phyloP scores from a whole-genome alignment of 2,113 vertebrate species.

The Ailurus styani region DNA sequence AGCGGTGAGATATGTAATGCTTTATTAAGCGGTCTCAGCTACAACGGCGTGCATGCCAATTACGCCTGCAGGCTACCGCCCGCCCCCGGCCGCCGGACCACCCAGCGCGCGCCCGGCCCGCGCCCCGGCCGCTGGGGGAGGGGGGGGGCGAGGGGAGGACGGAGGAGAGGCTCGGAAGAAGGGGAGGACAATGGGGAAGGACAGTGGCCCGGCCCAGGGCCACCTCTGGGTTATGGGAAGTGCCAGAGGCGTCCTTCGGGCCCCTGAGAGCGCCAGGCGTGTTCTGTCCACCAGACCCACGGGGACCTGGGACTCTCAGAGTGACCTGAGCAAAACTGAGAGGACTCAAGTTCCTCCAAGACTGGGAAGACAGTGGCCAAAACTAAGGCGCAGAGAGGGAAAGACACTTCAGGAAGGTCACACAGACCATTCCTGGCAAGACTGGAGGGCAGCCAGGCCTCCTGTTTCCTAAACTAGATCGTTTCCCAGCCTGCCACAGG shows the following conservation, averaged over 20 bases:
- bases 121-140: not conserved
- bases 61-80: conserved; percentile 93
- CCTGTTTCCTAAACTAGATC: not conserved
- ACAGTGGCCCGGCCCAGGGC: not conserved
- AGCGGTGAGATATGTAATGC: conserved; percentile 95
- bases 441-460: not conserved
- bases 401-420: not conserved
- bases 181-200: not conserved
- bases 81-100: conserved; percentile 95
- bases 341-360: not conserved
- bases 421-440: not conserved
- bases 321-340: not conserved
- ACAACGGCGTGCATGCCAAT: conserved; percentile 90
- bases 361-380: not conserved
- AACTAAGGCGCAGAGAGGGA: conserved; percentile 3
- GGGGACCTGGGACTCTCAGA: not conserved
- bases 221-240: not conserved
- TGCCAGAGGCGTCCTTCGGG: not conserved
- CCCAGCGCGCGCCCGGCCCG: conserved; percentile 87
- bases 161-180: not conserved
- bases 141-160: not conserved
- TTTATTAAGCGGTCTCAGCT: conserved; percentile 98
- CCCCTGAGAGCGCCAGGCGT: not conserved
- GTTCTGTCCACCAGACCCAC: not conserved
- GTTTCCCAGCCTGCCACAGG: not conserved